Base-by-base conservation (phyloP, 2,888 invertebrate genomes). In the Melieria crassipennis region DNA sequence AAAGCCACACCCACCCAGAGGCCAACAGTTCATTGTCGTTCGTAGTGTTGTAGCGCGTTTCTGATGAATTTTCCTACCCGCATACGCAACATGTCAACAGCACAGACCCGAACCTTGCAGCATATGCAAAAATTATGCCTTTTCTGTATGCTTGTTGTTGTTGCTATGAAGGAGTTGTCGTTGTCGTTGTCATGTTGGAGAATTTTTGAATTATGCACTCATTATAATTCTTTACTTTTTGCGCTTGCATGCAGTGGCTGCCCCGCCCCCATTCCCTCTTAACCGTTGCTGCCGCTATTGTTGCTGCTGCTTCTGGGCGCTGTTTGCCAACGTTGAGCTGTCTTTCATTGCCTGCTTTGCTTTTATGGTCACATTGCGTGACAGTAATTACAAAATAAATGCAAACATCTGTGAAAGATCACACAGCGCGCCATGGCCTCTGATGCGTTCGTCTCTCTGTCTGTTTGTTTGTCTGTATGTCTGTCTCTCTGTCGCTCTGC, bases 351-450 rank as follows among this genome's bases (percentile, higher is more conserved):
- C 46, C 48, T 58, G 48, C 67, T 50, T 30, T 50, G 69, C 61
- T 69, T 69, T 83, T 82, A 84, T 80, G 81, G 80, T 80, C 83
- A 80, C 83, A 84, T 84, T 82, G 85, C 85, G 83, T 84, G 83
- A 83, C 85, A 84, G 80, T 83, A 84, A 83, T 84, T 84, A 84
- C 82, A 79, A 76, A 76, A 75, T 83, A 82, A 84, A 84, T 84
- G 83, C 82, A 84, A 84, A 82, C 83, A 83, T 84, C 83, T 83
- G 83, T 78, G 77, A 71, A 77, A 77, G 80, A 84, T 84, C 83
- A 79, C 83, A 82, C 66, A 73, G 72, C 75, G 75, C 73, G 73
- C 71, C 69, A 57, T 50, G 48, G 43, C 13, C 30, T 45, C 62
- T n/a, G 16, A 13, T 47, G 62, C 56, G 7, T 11, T 30, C 16